Evolutionary conservation across 2,888 invertebrate species (phyloP), one percentile per base, ranked within the genome.

Genomic region (Melinaea marsaeus): DNA sequence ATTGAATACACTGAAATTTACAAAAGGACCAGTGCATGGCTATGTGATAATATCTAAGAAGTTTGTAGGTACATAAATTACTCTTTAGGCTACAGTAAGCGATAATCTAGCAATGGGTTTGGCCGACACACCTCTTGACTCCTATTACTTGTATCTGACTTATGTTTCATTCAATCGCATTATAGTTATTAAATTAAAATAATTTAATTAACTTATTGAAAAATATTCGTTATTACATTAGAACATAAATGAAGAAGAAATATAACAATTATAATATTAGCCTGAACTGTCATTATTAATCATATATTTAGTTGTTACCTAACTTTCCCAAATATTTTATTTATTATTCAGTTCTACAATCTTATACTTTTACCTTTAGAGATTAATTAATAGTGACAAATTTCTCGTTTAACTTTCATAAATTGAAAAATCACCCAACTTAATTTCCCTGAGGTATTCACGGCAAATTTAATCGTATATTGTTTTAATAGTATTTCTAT

Each of bases 31-130:
- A 54, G 56, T 61, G 56, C 61, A 60, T 58, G 37, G 55, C 55
- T 62, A 59, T 68, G 59, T 63, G 68, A 68, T 72, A 59, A 65
- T 77, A 72, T 69, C 69, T 69, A 69, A 72, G 72, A 74, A 72
- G 73, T 68, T 64, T 71, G 74, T 71, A 65, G 65, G 71, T 74
- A 77, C 78, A 81, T 84, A 84, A 81, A 85, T 85, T 85, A 84
- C 79, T 77, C 79, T 75, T 72, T 72, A 74, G 72, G 67, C 63
- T 72, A 72, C 67, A 65, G 68, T 63, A 68, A 42, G 55, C 59
- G 64, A 65, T 64, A 67, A 62, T 58, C 58, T 57, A 58, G 56
- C 55, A 47, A 58, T 61, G 66, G 70, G 72, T 65, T 68, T 63
- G 70, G 69, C 69, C 33, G 66, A 56, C 64, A 67, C 62, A 54